phyloP scores from a whole-genome alignment of 2,888 invertebrate species.

The Podabrus alpinus region DNA sequence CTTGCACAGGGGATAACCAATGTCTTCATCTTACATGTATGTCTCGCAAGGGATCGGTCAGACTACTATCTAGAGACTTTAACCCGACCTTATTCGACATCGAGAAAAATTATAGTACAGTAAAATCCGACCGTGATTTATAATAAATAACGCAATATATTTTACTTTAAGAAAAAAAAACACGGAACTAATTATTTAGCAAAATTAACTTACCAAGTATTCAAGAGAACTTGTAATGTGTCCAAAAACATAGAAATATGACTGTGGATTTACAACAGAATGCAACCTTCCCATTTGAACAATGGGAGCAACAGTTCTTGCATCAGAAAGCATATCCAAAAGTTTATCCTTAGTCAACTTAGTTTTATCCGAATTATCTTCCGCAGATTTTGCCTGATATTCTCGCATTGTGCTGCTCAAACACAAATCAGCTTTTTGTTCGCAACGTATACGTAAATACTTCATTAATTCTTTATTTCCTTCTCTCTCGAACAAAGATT shows the following conservation, averaged over 20 bases:
- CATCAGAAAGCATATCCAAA: conserved; percentile 87
- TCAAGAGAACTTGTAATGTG: conserved; percentile 82
- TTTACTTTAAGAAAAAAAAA: neutral
- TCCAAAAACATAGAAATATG: conserved; percentile 87
- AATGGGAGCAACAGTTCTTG: conserved; percentile 81
- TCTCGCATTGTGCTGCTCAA: conserved; percentile 67
- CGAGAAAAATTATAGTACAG: conserved; percentile 41
- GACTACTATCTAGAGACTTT: conserved; percentile 37
- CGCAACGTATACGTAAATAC: conserved; percentile 78
- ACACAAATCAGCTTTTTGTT: conserved; percentile 73
- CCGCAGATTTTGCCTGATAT: conserved; percentile 51
- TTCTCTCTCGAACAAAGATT: conserved; percentile 76
- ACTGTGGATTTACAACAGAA: conserved; percentile 72
- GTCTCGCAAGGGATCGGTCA: conserved; percentile 38
- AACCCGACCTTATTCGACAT: conserved; percentile 24
- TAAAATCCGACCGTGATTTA: conserved; percentile 40
- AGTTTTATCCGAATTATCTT: conserved; percentile 43
- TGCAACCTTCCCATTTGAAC: conserved; percentile 78
- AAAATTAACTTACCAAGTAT: conserved; percentile 68
- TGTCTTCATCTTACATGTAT: conserved; percentile 44
- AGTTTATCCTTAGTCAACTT: conserved; percentile 68
- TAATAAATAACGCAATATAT: conserved; percentile 8
- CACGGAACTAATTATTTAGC: neutral
- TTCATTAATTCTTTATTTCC: conserved; percentile 76
- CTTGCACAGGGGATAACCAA: conserved; percentile 44